These are phyloP conservation scores for Dysdera silvatica DNA, from an alignment of 1,140 invertebrate genomes.

Conservation along the genomic window DNA sequence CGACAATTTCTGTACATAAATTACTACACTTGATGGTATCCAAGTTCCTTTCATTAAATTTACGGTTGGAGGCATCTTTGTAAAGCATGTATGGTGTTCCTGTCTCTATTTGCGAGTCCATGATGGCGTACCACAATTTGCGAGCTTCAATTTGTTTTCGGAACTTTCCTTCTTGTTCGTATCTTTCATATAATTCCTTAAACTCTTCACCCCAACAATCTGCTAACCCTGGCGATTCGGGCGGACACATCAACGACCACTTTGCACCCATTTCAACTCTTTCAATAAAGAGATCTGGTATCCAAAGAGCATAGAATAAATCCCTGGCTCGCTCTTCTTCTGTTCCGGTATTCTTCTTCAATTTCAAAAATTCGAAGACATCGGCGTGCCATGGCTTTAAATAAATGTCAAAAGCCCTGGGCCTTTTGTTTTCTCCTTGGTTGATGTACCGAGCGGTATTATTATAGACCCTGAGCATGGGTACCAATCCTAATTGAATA, in stretches of 20 bases:
- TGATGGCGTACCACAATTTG: constrained; percentile 85
- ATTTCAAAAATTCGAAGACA: constrained; percentile 88
- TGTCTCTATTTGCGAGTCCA: constrained; percentile 94
- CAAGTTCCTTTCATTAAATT: constrained; percentile 96
- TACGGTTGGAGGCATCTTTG: constrained; percentile 94
- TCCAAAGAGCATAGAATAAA: constrained; percentile 97
- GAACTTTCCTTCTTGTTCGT: constrained; percentile 73
- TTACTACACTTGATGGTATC: constrained; percentile 99
- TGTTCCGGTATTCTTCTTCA: constrained; percentile 90
- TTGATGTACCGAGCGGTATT: constrained; percentile 95
- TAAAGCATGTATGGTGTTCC: constrained; percentile 97
- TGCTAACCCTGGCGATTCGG: constrained; percentile 78
- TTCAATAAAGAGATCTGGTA: constrained; percentile 98
- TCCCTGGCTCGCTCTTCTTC: constrained; percentile 89
- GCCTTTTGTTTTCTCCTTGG: constrained; percentile 95
- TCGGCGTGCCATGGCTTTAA: constrained; percentile 99
- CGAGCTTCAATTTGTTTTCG: constrained; percentile 74
- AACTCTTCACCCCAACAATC: constrained; percentile 95
- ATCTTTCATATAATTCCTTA: constrained; percentile 76
- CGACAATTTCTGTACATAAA: constrained; percentile 86
- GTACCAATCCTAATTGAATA: constrained; percentile 96
- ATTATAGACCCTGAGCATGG: constrained; percentile 94
- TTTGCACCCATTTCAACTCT: constrained; percentile 75
- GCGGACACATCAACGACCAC: constrained; percentile 97
- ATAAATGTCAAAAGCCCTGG: constrained; percentile 98